Percentiles rank a stretch among this genome's conserved stretches.
Evolutionary conservation across 2,113 vertebrate species (phyloP).

Genomic region (Etia nguti): DNA sequence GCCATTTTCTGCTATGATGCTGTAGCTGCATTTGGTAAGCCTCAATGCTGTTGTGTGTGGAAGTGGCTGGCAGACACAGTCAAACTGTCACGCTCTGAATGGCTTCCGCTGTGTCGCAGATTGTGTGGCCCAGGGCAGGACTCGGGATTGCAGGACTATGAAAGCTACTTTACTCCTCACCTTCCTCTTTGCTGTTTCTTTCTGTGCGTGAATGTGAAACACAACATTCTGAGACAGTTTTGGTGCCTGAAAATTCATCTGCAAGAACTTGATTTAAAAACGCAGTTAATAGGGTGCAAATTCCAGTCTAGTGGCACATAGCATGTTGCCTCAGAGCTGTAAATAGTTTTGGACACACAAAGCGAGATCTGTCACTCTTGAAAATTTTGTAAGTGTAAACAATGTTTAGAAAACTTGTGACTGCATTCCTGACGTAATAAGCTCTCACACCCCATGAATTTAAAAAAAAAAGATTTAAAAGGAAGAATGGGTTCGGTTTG

Average conservation of each 20-base stretch:
- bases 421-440: conserved; percentile 14
- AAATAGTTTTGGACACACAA: neutral
- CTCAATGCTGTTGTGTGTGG: neutral
- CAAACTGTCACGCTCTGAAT: conserved; percentile 59
- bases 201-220: neutral
- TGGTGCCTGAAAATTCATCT: neutral
- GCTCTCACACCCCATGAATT: neutral
- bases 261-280: neutral
- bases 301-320: neutral
- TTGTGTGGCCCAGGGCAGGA: conserved; percentile 56
- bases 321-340: neutral
- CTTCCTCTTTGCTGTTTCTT: neutral
- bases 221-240: neutral
- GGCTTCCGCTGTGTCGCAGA: conserved; percentile 43
- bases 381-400: neutral
- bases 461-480: neutral
- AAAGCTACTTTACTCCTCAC: conserved; percentile 41
- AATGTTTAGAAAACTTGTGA: conserved; percentile 20
- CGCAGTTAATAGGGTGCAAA: neutral
- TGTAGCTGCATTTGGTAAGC: conserved; percentile 6
- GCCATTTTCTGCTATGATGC: conserved; percentile 31
- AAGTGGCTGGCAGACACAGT: conserved; percentile 40
- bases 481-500: neutral
- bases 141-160: conserved; percentile 40
- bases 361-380: neutral